Evolutionary conservation across 2,113 vertebrate species (phyloP).

Genomic region (Micronycteris hirsuta): DNA sequence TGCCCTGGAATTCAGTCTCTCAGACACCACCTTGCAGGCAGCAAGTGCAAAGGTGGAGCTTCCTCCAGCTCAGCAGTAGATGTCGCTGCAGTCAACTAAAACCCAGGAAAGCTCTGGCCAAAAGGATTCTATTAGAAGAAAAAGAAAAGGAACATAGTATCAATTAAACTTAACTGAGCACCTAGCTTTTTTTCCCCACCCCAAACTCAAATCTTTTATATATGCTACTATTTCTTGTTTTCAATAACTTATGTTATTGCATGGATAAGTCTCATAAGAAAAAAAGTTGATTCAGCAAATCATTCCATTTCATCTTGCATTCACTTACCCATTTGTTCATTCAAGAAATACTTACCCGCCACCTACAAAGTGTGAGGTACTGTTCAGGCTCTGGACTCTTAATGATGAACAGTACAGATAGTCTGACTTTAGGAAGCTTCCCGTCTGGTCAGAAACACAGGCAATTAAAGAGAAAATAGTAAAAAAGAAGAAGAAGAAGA

Average conservation of each 20-base stretch:
- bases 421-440: background rate
- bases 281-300: background rate
- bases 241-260: background rate
- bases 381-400: background rate
- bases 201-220: background rate
- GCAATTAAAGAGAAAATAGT: background rate
- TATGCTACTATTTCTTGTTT: background rate
- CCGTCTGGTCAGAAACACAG: background rate
- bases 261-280: background rate
- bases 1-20: background rate
- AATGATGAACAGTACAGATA: background rate
- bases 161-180: background rate
- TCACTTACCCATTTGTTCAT: background rate
- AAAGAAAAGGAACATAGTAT: background rate
- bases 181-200: background rate
- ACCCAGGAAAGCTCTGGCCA: background rate
- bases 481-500: background rate
- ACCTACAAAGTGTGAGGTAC: background rate
- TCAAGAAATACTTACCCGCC: background rate
- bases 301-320: background rate
- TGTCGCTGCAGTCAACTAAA: slow-evolving; percentile 47
- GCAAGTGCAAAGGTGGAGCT: background rate
- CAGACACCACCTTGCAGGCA: background rate
- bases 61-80: background rate
- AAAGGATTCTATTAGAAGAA: background rate